phyloP scores from a whole-genome alignment of 2,113 vertebrate species.

The Porphyrio hochstetteri region DNA sequence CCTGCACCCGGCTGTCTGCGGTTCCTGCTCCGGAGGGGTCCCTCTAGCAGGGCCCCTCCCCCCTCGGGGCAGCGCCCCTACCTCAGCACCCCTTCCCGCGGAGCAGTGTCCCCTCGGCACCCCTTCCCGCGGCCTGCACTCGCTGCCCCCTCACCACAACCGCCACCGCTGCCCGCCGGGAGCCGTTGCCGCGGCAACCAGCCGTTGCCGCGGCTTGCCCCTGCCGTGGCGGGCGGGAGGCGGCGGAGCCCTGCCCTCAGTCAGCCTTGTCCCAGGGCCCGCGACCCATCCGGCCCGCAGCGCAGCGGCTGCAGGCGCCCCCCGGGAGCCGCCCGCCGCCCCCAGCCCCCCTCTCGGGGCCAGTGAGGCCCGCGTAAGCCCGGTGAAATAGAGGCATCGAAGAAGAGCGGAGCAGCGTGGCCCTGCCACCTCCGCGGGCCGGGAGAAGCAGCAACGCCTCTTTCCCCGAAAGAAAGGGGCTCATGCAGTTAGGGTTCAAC shows the following conservation, averaged over 20 bases:
- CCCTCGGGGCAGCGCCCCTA: background rate
- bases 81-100: background rate
- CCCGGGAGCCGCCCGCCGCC: background rate
- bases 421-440: background rate
- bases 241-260: background rate
- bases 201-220: background rate
- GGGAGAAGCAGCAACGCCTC: background rate
- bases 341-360: background rate
- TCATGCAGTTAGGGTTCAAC: fast-evolving
- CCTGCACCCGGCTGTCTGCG: background rate
- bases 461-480: background rate
- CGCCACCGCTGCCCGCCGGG: background rate
- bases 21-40: background rate
- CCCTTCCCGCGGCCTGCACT: background rate
- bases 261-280: no score
- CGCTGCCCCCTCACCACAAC: background rate
- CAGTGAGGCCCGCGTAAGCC: background rate
- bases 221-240: background rate
- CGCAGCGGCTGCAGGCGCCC: background rate
- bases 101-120: no score
- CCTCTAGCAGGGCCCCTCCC: background rate
- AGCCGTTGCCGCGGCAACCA: background rate
- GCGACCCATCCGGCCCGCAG: background rate
- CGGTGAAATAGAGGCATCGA: no score
- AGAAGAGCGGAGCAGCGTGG: background rate